Conservation (phyloP, 2,797 vertebrate species). For the Poeciliopsis turneri region DNA sequence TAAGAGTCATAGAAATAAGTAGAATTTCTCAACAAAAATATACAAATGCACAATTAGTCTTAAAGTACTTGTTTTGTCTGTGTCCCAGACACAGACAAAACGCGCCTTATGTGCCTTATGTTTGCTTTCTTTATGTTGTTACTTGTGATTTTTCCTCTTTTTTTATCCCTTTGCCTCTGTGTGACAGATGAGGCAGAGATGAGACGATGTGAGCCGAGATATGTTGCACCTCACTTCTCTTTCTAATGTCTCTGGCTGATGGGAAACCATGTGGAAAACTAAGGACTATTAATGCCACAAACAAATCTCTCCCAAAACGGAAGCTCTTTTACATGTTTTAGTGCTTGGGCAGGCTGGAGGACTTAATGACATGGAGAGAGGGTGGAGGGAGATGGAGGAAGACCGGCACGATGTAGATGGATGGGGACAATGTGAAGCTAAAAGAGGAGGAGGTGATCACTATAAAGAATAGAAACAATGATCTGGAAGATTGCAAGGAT, state of each 20-base stretch:
- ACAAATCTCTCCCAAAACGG: slow-evolving; percentile 74
- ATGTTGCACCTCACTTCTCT: slow-evolving; percentile 76
- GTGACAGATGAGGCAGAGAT: slow-evolving; percentile 71
- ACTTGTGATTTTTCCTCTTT: neutral
- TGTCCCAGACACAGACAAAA: neutral
- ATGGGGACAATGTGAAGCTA: neutral
- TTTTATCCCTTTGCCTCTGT: slow-evolving; percentile 15
- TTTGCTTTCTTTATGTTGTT: slow-evolving; percentile 21
- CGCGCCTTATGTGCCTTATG: neutral
- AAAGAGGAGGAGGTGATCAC: neutral
- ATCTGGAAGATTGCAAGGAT: neutral
- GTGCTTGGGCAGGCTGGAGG: slow-evolving; percentile 43
- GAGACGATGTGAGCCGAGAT: slow-evolving; percentile 65
- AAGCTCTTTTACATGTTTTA: slow-evolving; percentile 75
- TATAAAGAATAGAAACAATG: slow-evolving; percentile 4
- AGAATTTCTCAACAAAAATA: neutral
- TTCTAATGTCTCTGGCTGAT: slow-evolving; percentile 72
- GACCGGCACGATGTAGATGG: slow-evolving; percentile 6
- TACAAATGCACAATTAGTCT: neutral
- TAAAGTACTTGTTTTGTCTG: neutral
- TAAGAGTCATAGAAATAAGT: neutral
- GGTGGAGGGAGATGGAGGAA: slow-evolving; percentile 7
- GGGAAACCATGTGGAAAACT: slow-evolving; percentile 77
- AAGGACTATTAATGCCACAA: slow-evolving; percentile 81
- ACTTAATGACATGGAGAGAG: slow-evolving; percentile 70